Base-by-base conservation (phyloP, 2,797 vertebrate species). In the Lacerta agilis region DNA sequence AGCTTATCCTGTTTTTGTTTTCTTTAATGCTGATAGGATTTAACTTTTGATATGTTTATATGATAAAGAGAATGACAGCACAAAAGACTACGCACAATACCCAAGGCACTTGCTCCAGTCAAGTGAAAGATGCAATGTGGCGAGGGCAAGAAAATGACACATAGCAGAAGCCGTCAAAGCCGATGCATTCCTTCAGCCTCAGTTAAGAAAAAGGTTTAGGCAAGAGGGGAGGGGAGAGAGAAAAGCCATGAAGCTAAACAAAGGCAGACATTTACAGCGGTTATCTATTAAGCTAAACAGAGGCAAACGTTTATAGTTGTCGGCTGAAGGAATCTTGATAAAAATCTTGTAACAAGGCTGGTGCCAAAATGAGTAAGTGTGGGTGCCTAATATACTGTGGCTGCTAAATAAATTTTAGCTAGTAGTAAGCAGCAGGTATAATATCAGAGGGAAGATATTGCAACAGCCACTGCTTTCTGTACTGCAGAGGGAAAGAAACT, bases 21-120 rank as follows among this genome's bases (percentile, higher is more conserved):
- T 55, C 49, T 55, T 82, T 71, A 77, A 82, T 82, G 78, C 64
- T 66, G 78, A 81, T 77, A 8, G 38, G 72, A 82, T 82, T n/a
- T 76, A 75, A 58, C 27, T 89, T 86, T 77, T 78, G 79, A 78
- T 82, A 86, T 78, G 73, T 78, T 86, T 86, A 36, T 71, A 55
- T 73, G n/a, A 27, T 27, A 36, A 81, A 66, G 43, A 76, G 33
- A 43, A 61, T 9, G 25, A 78, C 73, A 78, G 72, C 84, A 86
- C 72, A 77, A 43, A 82, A 78, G 79, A 66, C 33, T 75, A 55
- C 8, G 27, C 13, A 27, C 41, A 81, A 17, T 78, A 55, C 76
- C 85, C 49, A 83, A 78, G 72, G 49, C 49, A 78, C 84, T 82
- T 89, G 84, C 73, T 89, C 88, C 36, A 38, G 33, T 78, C 66